phyloP scores from a whole-genome alignment of 2,888 invertebrate species.

The Mellilla xanthometata region DNA sequence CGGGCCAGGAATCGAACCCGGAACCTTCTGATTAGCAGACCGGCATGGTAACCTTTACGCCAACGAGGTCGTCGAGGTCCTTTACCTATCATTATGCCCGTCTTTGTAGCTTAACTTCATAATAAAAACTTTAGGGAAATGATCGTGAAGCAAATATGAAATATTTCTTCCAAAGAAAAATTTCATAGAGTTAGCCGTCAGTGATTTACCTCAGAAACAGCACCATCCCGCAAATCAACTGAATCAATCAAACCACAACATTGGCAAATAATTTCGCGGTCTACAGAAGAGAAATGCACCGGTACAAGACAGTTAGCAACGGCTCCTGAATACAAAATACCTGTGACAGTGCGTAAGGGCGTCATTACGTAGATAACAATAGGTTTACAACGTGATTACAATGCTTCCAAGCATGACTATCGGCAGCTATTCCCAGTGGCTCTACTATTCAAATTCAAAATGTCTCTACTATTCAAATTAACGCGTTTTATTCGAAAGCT shows the following conservation, averaged over 20 bases:
- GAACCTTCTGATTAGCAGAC: too few species aligned
- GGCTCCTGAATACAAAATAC: constrained; percentile 34
- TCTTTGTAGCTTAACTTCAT: too few species aligned
- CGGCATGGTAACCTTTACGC: too few species aligned
- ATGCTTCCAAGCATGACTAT: constrained; percentile 28
- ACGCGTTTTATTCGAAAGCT: too few species aligned
- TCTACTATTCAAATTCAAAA: background rate
- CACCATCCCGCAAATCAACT: constrained; percentile 37
- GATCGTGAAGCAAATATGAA: too few species aligned
- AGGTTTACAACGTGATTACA: constrained; percentile 32
- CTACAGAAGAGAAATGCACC: constrained; percentile 20
- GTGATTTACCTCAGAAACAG: constrained; percentile 36
- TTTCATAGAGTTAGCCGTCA: too few species aligned
- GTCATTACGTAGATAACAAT: constrained; percentile 43
- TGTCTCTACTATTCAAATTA: too few species aligned
- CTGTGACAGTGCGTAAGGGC: constrained; percentile 33
- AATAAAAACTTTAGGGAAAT: too few species aligned
- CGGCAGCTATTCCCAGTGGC: constrained; percentile 1
- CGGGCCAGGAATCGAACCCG: too few species aligned
- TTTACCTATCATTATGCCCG: too few species aligned
- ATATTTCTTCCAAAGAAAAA: too few species aligned
- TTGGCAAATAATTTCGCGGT: constrained; percentile 25
- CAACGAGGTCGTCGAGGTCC: too few species aligned
- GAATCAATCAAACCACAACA: constrained; percentile 11
- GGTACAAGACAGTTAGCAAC: constrained; percentile 15